These are phyloP conservation scores for Clangula hyemalis DNA, from an alignment of 2,797 vertebrate genomes.

Conservation along the genomic window DNA sequence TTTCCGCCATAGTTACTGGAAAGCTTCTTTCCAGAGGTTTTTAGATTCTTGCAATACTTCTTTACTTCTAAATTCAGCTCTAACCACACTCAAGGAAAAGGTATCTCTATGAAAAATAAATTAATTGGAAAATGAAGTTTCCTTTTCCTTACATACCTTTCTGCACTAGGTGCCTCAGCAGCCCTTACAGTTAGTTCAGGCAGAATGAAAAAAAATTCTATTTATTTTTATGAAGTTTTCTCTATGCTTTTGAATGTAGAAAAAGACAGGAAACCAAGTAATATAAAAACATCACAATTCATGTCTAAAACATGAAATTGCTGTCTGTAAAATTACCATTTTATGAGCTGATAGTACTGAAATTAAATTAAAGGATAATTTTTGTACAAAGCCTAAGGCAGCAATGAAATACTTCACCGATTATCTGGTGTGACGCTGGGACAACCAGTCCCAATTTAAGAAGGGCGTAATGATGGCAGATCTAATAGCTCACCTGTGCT, in stretches of 20 bases:
- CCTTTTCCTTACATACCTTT: neutral
- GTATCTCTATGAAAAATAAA: neutral
- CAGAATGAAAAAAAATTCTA: neutral
- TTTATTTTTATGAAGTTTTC: neutral
- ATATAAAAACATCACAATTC: neutral
- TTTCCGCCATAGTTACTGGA: neutral
- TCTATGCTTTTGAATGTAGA: neutral
- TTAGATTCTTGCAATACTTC: neutral
- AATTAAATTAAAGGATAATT: neutral
- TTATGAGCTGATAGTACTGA: neutral
- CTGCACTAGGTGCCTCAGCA: neutral
- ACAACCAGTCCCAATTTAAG: neutral
- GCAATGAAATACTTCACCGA: neutral
- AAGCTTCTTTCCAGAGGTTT: neutral
- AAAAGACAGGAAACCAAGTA: neutral
- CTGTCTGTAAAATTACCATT: neutral
- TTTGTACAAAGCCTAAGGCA: neutral
- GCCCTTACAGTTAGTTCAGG: neutral
- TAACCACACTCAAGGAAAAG: neutral
- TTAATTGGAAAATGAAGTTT: neutral
- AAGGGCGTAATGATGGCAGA: neutral
- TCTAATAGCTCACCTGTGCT: neutral
- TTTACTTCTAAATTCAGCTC: neutral
- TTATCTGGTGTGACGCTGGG: neutral
- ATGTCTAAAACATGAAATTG: neutral